Conservation (phyloP, 1,140 invertebrate species). For the Drosophila sp. region DNA sequence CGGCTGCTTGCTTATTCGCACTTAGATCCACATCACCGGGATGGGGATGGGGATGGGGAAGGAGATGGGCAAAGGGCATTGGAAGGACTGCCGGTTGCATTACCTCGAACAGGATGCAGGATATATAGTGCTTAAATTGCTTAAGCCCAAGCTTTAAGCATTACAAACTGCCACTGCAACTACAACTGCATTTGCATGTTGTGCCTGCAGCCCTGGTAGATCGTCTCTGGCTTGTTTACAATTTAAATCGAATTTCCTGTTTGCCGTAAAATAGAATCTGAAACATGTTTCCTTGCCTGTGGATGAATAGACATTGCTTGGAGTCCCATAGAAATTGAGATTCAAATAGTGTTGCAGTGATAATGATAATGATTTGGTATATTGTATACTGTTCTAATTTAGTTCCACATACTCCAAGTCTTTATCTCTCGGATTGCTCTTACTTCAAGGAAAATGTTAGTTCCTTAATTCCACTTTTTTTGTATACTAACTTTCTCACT, state of each 20-base stretch:
- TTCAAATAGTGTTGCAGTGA: too few species aligned
- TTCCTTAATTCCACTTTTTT: too few species aligned
- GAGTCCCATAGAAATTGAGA: too few species aligned
- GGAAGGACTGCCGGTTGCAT: constrained; percentile 48
- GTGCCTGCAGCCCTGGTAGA: constrained; percentile 1
- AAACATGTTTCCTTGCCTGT: constrained; percentile 1
- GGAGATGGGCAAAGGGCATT: not conserved
- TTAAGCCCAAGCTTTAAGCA: constrained; percentile 68
- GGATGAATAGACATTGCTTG: not conserved
- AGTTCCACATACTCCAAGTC: too few species aligned
- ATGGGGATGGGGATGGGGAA: not conserved
- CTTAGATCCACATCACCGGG: constrained; percentile 36
- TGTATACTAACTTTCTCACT: too few species aligned
- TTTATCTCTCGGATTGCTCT: too few species aligned
- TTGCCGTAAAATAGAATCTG: constrained; percentile 48
- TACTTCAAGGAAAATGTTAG: too few species aligned
- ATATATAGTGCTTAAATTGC: constrained; percentile 79
- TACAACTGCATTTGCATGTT: constrained; percentile 69
- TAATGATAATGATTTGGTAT: too few species aligned
- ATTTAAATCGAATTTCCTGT: constrained; percentile 81
- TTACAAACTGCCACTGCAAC: constrained; percentile 47
- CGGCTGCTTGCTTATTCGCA: constrained; percentile 66
- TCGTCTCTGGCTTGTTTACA: constrained; percentile 68
- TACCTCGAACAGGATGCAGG: constrained; percentile 66
- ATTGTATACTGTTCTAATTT: too few species aligned